Percentiles rank a stretch among this genome's conserved stretches.
Conservation (phyloP, 2,888 invertebrate species). For the Apotomis betuletana region DNA sequence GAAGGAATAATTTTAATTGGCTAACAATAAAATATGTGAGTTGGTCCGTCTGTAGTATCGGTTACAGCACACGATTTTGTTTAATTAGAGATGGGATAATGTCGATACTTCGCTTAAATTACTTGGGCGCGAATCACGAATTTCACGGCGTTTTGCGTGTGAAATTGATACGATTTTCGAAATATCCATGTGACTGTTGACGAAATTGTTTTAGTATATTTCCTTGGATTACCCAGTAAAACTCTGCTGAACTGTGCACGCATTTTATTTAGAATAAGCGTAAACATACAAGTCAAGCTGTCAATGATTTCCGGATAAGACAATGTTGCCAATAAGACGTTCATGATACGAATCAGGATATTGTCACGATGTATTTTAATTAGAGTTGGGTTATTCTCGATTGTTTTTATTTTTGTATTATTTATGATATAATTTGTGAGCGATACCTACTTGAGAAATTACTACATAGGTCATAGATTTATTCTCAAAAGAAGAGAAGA, state of each 20-base stretch:
- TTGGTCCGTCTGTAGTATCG: constrained; percentile 65
- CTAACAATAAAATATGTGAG: constrained; percentile 77
- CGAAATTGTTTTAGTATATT: background rate
- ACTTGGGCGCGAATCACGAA: constrained; percentile 21
- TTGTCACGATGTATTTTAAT: constrained; percentile 41
- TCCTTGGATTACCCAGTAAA: background rate
- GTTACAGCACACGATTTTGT: constrained; percentile 54
- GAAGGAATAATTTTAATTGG: constrained; percentile 78
- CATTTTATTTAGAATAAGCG: no score
- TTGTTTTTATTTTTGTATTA: constrained; percentile 12
- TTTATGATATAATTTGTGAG: no score
- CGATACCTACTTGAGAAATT: no score
- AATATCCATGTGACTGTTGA: background rate
- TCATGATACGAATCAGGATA: constrained; percentile 66
- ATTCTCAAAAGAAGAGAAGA: no score
- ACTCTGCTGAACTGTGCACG: no score
- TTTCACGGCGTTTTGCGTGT: constrained; percentile 18
- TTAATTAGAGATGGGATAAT: constrained; percentile 56
- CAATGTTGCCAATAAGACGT: constrained; percentile 73
- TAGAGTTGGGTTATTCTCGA: constrained; percentile 55
- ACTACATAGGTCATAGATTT: no score
- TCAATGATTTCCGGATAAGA: constrained; percentile 3
- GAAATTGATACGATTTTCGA: constrained; percentile 9
- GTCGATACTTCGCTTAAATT: constrained; percentile 34
- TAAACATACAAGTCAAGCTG: no score